These are phyloP conservation scores for Andricus quercusramuli DNA, from an alignment of 2,888 invertebrate species.

Conservation along the genomic window DNA sequence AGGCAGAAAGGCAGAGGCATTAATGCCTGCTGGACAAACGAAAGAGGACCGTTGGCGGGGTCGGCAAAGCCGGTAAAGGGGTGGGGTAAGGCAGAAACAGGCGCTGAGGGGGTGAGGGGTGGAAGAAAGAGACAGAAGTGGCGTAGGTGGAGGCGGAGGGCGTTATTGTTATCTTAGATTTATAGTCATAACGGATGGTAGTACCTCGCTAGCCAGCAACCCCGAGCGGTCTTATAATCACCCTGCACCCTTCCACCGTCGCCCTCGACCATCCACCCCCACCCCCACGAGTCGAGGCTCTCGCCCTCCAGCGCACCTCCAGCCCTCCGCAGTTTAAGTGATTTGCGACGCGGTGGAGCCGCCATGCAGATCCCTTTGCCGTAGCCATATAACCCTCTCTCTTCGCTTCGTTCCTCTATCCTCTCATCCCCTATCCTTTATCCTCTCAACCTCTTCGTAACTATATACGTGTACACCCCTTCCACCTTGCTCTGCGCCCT, in stretches of 20 bases:
- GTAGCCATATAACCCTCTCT: constrained; percentile 62
- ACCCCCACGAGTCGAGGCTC: constrained; percentile 49
- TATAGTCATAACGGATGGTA: constrained; percentile 79
- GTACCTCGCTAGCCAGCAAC: constrained; percentile 77
- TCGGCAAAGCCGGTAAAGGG: constrained; percentile 48
- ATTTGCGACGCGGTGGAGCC: constrained; percentile 75
- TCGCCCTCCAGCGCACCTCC: constrained; percentile 77
- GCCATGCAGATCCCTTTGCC: constrained; percentile 73
- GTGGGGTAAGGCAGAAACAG: constrained; percentile 40
- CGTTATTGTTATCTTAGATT: constrained; percentile 79
- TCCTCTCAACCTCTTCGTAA: constrained; percentile 43
- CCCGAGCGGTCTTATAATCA: constrained; percentile 79
- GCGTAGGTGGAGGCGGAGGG: constrained; percentile 66
- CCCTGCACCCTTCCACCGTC: constrained; percentile 71
- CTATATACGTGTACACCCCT: constrained; percentile 49
- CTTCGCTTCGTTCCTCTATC: constrained; percentile 53
- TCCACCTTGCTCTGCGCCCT: constrained; percentile 52
- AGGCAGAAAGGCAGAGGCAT: constrained; percentile 63
- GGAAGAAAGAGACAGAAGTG: constrained; percentile 53
- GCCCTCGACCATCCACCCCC: constrained; percentile 60
- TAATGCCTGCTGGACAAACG: constrained; percentile 69
- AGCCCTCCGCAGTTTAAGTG: constrained; percentile 79
- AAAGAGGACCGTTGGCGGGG: constrained; percentile 41
- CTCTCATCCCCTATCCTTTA: constrained; percentile 50
- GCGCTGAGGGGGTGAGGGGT: constrained; percentile 36